A percentile compares a stretch with the other conserved stretches of the same genome.
Evolutionary conservation across 2,888 invertebrate genomes (phyloP).

Genomic region (Eustalomyia histrio): DNA sequence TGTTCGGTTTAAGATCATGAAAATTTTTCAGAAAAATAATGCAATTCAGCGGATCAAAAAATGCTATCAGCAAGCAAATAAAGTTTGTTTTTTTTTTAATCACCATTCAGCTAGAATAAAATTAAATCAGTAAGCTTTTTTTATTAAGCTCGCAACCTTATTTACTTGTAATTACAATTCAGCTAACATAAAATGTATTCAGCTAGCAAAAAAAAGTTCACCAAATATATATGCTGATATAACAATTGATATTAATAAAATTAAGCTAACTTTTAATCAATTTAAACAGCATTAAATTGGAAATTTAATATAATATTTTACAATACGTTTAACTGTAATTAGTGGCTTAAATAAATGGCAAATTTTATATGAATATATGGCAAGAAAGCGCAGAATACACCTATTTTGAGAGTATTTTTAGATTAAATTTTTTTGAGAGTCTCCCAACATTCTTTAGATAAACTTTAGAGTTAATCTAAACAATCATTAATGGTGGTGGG

Average conservation of each 20-base stretch:
- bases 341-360: not conserved
- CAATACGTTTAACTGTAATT: not conserved
- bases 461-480: not conserved
- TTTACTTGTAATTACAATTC: too few species aligned
- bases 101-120: too few species aligned
- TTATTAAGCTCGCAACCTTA: too few species aligned
- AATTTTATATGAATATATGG: not conserved
- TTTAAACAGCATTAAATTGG: too few species aligned
- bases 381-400: not conserved
- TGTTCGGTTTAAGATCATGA: too few species aligned
- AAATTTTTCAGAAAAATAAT: too few species aligned
- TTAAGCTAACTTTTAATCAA: not conserved
- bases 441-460: constrained; percentile 6
- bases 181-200: not conserved
- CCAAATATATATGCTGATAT: too few species aligned
- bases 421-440: not conserved
- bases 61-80: too few species aligned
- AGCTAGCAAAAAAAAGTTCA: not conserved
- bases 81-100: too few species aligned
- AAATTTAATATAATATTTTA: not conserved
- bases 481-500: constrained; percentile 3
- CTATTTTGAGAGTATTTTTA: not conserved
- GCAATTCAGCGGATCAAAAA: too few species aligned
- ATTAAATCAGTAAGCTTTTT: too few species aligned
- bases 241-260: not conserved